Evolutionary conservation across 2,797 vertebrate species (phyloP).

Genomic region (Triplophysa bombifrons): DNA sequence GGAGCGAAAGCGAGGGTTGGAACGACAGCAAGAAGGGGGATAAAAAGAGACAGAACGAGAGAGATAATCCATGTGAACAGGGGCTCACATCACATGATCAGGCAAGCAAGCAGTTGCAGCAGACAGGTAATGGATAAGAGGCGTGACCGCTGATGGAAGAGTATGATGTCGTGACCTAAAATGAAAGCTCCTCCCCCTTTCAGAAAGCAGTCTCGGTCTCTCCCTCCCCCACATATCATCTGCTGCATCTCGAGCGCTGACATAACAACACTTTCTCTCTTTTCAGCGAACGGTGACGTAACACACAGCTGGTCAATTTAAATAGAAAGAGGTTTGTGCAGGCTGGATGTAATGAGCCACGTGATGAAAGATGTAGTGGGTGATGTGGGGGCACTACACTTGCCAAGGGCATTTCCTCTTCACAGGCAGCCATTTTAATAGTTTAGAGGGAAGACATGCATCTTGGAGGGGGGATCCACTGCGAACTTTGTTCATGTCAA

Average conservation of each 20-base stretch:
- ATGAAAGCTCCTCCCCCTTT: conserved; percentile 3
- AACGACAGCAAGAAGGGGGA: conserved; percentile 3
- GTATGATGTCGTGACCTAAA: conserved; percentile 19
- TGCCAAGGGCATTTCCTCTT: conserved; percentile 18
- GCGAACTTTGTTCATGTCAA: conserved; percentile 6
- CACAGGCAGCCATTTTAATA: conserved; percentile 50
- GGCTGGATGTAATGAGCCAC: conserved; percentile 29
- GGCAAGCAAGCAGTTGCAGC: conserved; percentile 44
- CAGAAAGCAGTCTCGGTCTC: conserved; percentile 14
- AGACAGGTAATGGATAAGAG: conserved; percentile 31
- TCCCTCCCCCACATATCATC: conserved; percentile 32
- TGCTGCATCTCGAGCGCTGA: conserved; percentile 18
- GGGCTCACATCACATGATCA: conserved; percentile 60
- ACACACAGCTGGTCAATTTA: conserved; percentile 70
- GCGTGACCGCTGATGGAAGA: conserved; percentile 4
- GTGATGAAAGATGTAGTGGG: conserved; percentile 32
- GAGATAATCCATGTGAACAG: conserved; percentile 58
- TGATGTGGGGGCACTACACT: background rate
- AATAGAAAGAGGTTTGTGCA: conserved; percentile 65
- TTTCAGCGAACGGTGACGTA: conserved; percentile 63
- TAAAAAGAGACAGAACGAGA: conserved; percentile 56
- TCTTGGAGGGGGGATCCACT: background rate
- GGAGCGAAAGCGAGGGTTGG: conserved; percentile 45
- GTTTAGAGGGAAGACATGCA: conserved; percentile 8
- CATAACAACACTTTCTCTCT: conserved; percentile 24